Conservation (phyloP, 1,140 invertebrate genomes). For the Musca vetustissima region DNA sequence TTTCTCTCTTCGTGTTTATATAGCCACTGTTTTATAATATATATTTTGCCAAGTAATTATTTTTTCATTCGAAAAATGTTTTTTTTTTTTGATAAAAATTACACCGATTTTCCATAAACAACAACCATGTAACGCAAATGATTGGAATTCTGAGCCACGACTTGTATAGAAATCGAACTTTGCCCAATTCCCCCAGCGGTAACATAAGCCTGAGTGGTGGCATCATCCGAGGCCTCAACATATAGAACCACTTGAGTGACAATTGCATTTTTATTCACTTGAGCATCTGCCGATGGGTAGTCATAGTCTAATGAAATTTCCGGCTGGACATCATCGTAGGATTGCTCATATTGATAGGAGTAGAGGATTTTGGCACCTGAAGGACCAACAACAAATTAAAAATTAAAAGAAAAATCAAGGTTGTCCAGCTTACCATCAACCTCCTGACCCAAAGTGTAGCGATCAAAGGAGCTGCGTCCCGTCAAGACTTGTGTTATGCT, state of each 20-base stretch:
- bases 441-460: constrained; percentile 17
- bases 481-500: not conserved
- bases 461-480: not conserved
- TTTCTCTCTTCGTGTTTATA: too few relatives aligned
- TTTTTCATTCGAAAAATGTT: too few relatives aligned
- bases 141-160: constrained; percentile 16
- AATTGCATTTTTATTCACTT: too few relatives aligned
- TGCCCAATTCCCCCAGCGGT: constrained; percentile 14
- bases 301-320: constrained; percentile 22
- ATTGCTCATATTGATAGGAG: not conserved
- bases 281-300: not conserved
- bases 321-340: not conserved
- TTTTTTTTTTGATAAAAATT: not conserved
- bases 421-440: constrained; percentile 1
- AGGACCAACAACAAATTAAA: constrained; percentile 1
- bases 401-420: not conserved
- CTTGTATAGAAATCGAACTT: constrained; percentile 5
- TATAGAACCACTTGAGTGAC: constrained; percentile 22
- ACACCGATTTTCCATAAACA: constrained; percentile 2
- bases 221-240: constrained; percentile 2
- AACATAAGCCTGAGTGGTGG: constrained; percentile 9
- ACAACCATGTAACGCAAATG: constrained; percentile 21
- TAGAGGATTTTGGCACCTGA: constrained; percentile 20
- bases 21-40: too few relatives aligned
- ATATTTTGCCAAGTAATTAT: too few relatives aligned